Evolutionary conservation across 2,888 invertebrate species (phyloP), one percentile per base, ranked within the genome.

Genomic region (Drosophila silvestris): DNA sequence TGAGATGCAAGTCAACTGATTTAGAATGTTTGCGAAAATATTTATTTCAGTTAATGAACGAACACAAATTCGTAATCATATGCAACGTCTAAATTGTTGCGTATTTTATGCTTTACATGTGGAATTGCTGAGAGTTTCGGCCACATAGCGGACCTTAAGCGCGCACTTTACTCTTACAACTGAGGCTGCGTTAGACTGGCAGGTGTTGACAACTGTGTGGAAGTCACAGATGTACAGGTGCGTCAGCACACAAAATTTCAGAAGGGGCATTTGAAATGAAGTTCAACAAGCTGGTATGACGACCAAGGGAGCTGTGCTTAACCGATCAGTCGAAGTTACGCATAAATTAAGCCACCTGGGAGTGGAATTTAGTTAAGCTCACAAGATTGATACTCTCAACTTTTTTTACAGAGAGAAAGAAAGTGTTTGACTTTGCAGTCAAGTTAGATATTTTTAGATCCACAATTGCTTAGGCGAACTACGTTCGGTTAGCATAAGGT

Each of bases 1-100:
- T 76, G 73, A 32, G 73, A 71, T 80, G 59, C 69, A 83, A 64
- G 68, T 81, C 69, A 82, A 88, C 87, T 88, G 89, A 85, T 59
- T 74, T 83, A 58, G 56, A 83, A 70, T 70, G 72, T 73, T 70
- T 75, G 74, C 76, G 35, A 81, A 74, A 60, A 70, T 72, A 63
- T 62, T 63, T 68, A 44, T 68, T 74, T 70, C 41, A 62, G 50
- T 66, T 67, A 65, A 70, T 60, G 12, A 39, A 66, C 59, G 52
- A 70, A 64, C 72, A 57, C 50, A 60, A 59, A 73, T 78, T 70
- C 60, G 64, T 73, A 83, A 61, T 78, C 54, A 65, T 81, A 81
- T 85, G 77, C 81, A 76, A 83, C 69, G 70, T 68, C 62, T 52
- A 56, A 68, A 54, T 58, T 41, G 56, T 69, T 71, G 82, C 64